Conservation (phyloP, 2,888 invertebrate species). For the Chrysotoxum bicinctum region DNA sequence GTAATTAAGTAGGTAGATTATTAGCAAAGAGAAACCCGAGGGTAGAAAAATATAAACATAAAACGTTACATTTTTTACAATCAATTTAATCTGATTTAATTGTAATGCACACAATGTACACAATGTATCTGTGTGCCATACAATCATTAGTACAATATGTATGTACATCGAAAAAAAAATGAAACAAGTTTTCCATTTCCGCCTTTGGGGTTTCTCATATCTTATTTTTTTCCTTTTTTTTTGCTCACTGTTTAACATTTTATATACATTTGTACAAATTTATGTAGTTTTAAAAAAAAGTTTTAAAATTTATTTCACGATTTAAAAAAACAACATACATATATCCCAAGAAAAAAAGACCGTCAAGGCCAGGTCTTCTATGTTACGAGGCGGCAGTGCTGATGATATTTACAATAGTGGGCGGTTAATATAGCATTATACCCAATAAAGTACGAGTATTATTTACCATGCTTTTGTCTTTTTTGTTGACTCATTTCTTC, state of each 20-base stretch:
- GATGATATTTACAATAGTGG: conserved; percentile 20
- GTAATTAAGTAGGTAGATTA: conserved; percentile 76
- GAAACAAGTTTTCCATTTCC: conserved; percentile 10
- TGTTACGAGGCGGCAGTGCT: not conserved
- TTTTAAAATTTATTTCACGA: conserved; percentile 1
- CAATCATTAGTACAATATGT: not conserved
- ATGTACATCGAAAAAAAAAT: not conserved
- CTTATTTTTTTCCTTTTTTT: not conserved
- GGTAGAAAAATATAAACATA: not conserved
- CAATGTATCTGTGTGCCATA: not conserved
- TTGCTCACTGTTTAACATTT: not conserved
- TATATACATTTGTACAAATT: not conserved
- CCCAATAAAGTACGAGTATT: conserved; percentile 48
- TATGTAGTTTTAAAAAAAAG: not conserved
- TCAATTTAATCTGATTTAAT: conserved; percentile 1
- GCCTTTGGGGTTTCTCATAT: not conserved
- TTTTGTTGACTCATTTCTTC: conserved; percentile 48
- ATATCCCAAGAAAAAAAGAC: not conserved
- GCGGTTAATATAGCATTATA: conserved; percentile 13
- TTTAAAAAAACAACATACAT: not conserved
- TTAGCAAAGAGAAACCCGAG: not conserved
- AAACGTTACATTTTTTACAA: not conserved
- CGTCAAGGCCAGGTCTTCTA: conserved; percentile 39
- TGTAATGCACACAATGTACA: not conserved
- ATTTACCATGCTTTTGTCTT: conserved; percentile 45